phyloP scores from a whole-genome alignment of 2,797 vertebrate genomes.

The Chelidonichthys spinosus region DNA sequence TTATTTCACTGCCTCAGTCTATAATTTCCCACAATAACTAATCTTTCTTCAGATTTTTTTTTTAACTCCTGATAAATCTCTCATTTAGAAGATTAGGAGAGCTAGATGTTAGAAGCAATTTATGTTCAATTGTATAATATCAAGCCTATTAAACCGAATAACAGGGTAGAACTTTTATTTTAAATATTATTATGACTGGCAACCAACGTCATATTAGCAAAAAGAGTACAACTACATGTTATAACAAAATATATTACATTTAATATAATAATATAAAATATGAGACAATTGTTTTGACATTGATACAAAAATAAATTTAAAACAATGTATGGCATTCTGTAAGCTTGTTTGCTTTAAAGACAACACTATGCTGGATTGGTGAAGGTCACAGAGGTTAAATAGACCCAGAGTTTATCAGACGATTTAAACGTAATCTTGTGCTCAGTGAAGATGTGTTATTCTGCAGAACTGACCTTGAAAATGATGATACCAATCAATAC shows the following conservation, averaged over 20 bases:
- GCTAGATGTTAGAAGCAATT: neutral
- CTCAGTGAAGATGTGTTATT: neutral
- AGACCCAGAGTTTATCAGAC: neutral
- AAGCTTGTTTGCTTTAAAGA: slow-evolving; percentile 2
- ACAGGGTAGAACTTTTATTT: neutral
- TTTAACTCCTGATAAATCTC: slow-evolving; percentile 12
- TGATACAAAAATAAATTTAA: too few relatives aligned
- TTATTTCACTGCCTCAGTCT: slow-evolving; percentile 49
- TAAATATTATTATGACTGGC: neutral
- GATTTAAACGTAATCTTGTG: slow-evolving; percentile 14
- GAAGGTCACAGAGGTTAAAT: neutral
- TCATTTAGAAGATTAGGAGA: slow-evolving; percentile 27
- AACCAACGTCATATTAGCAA: slow-evolving; percentile 7
- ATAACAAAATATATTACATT: neutral
- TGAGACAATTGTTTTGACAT: too few relatives aligned
- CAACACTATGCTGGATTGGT: neutral
- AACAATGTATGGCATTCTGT: neutral
- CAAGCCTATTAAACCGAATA: neutral
- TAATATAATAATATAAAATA: too few relatives aligned
- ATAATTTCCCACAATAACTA: slow-evolving; percentile 46
- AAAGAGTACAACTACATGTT: neutral
- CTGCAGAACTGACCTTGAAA: slow-evolving; percentile 13
- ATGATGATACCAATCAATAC: neutral
- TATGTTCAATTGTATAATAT: neutral
- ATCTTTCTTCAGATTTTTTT: slow-evolving; percentile 32